Percentiles rank a stretch among this genome's conserved stretches.
Conservation (phyloP, 2,113 vertebrate species). For the Amblyornis subalaris region DNA sequence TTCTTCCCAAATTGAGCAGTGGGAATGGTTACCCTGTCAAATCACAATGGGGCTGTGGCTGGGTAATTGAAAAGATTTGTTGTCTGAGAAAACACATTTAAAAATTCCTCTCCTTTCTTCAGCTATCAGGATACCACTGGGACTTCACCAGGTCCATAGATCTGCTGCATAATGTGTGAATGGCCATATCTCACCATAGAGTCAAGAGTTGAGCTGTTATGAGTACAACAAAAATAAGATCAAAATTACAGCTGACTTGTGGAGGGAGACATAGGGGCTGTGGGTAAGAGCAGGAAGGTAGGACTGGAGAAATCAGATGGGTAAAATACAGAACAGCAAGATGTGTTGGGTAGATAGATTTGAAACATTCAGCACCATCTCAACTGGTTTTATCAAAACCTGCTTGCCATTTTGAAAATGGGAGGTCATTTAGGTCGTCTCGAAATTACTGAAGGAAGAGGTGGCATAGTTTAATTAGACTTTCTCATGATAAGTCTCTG, state of each 20-base stretch:
- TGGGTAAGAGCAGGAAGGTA: not conserved
- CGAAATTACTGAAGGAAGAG: not conserved
- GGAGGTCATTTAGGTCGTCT: not conserved
- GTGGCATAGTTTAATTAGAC: not conserved
- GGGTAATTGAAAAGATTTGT: conserved; percentile 17
- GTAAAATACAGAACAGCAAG: not conserved
- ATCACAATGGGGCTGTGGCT: not conserved
- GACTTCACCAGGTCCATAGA: not conserved
- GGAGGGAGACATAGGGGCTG: not conserved
- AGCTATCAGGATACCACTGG: not conserved
- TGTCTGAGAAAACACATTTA: not conserved
- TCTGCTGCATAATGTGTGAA: conserved; percentile 13
- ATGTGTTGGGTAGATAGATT: not conserved
- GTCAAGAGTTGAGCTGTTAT: conserved; percentile 22
- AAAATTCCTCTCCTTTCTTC: conserved; percentile 16
- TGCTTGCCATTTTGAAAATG: not conserved
- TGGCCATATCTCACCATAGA: not conserved
- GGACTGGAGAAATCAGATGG: not conserved
- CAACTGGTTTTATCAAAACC: not conserved
- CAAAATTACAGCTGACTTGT: not conserved
- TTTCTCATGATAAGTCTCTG: not conserved
- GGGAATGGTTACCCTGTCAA: not conserved
- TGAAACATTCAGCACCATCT: not conserved
- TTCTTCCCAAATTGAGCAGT: not conserved
- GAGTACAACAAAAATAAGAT: not conserved